These are phyloP conservation scores for Onthophagus sagittarius DNA, from an alignment of 2,888 invertebrate species.

Conservation along the genomic window DNA sequence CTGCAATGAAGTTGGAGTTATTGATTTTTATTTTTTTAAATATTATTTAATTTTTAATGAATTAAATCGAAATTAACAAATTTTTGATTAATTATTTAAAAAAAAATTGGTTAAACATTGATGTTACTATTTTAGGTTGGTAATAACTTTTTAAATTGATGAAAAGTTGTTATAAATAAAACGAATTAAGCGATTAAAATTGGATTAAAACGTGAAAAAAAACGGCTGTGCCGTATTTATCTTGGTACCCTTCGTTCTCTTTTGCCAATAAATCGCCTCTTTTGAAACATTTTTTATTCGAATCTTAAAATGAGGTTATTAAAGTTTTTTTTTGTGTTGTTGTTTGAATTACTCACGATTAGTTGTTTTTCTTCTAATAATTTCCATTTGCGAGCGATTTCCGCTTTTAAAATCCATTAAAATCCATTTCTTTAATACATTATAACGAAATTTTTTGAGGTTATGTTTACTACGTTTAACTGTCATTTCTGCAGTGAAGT, in stretches of 20 bases:
- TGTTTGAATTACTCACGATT: constrained; percentile 52
- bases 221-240: constrained; percentile 58
- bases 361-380: constrained; percentile 76
- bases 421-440: constrained; percentile 62
- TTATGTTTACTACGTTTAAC: background rate
- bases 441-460: background rate
- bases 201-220: too few species aligned
- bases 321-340: background rate
- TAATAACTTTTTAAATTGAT: too few species aligned
- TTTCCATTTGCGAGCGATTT: constrained; percentile 86
- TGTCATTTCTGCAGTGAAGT: background rate
- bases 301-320: constrained; percentile 54
- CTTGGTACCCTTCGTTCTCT: constrained; percentile 75
- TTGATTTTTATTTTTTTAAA: background rate
- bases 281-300: constrained; percentile 84
- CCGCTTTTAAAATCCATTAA: constrained; percentile 84
- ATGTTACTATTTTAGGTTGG: too few species aligned
- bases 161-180: too few species aligned
- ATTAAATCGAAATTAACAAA: too few species aligned
- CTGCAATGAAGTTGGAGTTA: background rate
- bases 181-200: too few species aligned
- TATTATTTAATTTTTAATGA: too few species aligned
- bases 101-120: too few species aligned
- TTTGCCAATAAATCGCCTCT: constrained; percentile 80
- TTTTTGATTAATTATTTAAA: too few species aligned